These are phyloP conservation scores for Ganaspis brasiliensis DNA, from an alignment of 2,888 invertebrate species.

Conservation along the genomic window DNA sequence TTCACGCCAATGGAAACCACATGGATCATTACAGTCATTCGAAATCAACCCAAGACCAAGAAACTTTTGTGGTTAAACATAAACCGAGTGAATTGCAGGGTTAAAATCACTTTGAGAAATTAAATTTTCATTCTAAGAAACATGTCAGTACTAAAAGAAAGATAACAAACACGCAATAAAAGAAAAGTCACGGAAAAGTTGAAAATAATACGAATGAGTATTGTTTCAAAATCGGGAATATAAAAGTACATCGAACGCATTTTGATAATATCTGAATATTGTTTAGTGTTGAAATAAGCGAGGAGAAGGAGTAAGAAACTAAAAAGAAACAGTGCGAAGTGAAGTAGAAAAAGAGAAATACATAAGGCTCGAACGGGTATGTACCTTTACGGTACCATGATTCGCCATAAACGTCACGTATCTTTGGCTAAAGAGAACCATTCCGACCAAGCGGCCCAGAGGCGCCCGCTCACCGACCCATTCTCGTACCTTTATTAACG, in stretches of 20 bases:
- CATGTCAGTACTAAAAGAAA: slow-evolving; percentile 2
- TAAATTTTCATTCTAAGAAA: neutral
- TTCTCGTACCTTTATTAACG: slow-evolving; percentile 44
- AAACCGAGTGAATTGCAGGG: slow-evolving; percentile 45
- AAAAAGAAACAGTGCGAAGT: neutral
- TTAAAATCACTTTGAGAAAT: slow-evolving; percentile 11
- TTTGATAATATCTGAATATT: too few relatives aligned
- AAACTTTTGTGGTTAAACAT: slow-evolving; percentile 64
- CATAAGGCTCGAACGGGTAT: slow-evolving; percentile 57
- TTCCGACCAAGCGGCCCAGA: slow-evolving; percentile 58
- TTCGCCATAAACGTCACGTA: slow-evolving; percentile 75
- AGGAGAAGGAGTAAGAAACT: slow-evolving; percentile 39
- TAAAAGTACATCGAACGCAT: too few relatives aligned
- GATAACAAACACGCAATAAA: too few relatives aligned
- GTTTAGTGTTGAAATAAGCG: too few relatives aligned
- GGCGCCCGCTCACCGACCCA: slow-evolving; percentile 49
- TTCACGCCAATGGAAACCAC: slow-evolving; percentile 70
- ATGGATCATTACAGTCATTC: slow-evolving; percentile 69
- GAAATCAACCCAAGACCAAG: slow-evolving; percentile 60
- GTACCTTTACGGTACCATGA: slow-evolving; percentile 71
- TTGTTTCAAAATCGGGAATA: too few relatives aligned
- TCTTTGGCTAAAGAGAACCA: slow-evolving; percentile 72
- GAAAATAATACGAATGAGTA: too few relatives aligned
- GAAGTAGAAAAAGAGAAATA: slow-evolving; percentile 55
- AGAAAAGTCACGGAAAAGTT: too few relatives aligned